Percentiles rank a stretch among this genome's conserved stretches.
phyloP scores from a whole-genome alignment of 2,797 vertebrate genomes.

The Siniperca scherzeri region DNA sequence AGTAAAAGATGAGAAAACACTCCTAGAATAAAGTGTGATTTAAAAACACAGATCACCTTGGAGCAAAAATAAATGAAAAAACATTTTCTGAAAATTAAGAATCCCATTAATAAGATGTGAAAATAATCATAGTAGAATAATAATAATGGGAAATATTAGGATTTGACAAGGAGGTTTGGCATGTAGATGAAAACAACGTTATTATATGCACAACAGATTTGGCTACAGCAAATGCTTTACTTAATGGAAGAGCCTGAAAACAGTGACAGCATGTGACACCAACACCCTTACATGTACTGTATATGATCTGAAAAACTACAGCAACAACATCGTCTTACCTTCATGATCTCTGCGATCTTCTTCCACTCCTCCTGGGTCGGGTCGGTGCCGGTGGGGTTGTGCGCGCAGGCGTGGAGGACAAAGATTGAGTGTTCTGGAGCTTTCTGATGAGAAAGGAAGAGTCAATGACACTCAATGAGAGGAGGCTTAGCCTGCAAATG shows the following conservation, averaged over 20 bases:
- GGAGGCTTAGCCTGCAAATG: no score
- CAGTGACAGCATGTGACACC: neutral
- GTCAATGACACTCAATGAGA: no score
- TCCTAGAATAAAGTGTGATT: neutral
- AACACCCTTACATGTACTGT: neutral
- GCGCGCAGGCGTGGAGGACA: slow-evolving; percentile 95
- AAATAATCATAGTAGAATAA: neutral
- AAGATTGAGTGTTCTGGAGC: slow-evolving; percentile 94
- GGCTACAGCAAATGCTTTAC: neutral
- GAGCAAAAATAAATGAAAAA: neutral
- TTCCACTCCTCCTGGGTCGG: slow-evolving; percentile 94
- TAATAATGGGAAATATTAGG: neutral
- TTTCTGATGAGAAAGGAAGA: slow-evolving; percentile 77
- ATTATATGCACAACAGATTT: neutral
- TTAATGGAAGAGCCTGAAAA: neutral
- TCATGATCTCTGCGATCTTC: slow-evolving; percentile 94
- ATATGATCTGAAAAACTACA: neutral
- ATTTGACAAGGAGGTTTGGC: neutral
- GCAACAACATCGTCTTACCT: slow-evolving; percentile 81
- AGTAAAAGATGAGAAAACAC: neutral
- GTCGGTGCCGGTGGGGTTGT: slow-evolving; percentile 98
- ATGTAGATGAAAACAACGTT: no score
- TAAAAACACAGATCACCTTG: neutral
- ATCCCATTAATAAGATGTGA: neutral
- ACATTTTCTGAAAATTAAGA: neutral